Evolutionary conservation across 2,113 vertebrate genomes (phyloP), one percentile per base, ranked within the genome.

Genomic region (Silurus meridionalis): DNA sequence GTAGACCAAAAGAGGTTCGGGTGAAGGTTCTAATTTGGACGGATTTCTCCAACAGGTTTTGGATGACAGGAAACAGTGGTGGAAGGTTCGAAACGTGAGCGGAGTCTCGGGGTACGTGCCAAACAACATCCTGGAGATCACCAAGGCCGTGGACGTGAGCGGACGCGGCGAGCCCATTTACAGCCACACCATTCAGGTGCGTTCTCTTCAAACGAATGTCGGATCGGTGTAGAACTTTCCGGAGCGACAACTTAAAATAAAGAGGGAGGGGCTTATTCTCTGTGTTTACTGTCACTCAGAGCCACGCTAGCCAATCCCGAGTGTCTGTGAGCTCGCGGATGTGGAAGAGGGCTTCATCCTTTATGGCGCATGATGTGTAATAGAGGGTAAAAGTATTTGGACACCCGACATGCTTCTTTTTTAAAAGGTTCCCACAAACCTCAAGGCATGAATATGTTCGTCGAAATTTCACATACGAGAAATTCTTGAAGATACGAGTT

Each of bases 21-120:
- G 53, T 57, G 60, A 82, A 83, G 64, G 84, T 3, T 52, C 23
- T 60, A 46, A 85, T 63, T 50, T 82, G n/a, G 25, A 5, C 9
- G 2, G 53, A 52, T 28, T 10, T 66, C 21, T 61, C 63, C 23
- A 48, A 15, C 95, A 99, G 98, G 96, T 99, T 25, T 93, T 99
- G 13, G 97, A 99, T 6, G 97, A 99, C 90, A 95, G 95, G 90
- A 99, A 99, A 90, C 98, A 99, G 80, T 99, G 98, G 98, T 99
- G 98, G 98, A 99, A 97, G 90, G 98, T 99, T 19, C 95, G 93
- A 74, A 99, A 97, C 72, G 94, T 91, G 37, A 93, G 91, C 4
- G 97, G 98, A 72, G 92, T 93, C 6, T 91, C 91, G 0, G 98
- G 98, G 88, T 99, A 98, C 87, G 97, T 99, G 95, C 98, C 98